phyloP scores from a whole-genome alignment of 2,113 vertebrate genomes.

The Ciconia boyciana region DNA sequence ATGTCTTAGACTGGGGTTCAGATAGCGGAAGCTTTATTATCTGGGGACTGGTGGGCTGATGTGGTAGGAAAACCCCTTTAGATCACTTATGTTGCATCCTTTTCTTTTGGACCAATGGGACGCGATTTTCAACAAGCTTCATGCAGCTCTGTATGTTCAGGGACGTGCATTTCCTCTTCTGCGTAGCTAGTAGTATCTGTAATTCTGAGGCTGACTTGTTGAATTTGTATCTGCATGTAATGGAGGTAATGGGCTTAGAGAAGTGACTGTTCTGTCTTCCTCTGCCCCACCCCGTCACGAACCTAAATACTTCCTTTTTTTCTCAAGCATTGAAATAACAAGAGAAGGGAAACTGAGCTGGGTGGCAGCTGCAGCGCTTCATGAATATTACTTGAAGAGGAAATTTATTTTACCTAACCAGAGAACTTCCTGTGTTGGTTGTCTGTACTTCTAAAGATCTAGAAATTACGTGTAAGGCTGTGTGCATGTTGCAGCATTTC shows the following conservation, averaged over 20 bases:
- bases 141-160: not conserved
- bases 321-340: conserved; percentile 46
- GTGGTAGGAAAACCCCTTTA: not conserved
- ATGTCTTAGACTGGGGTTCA: not conserved
- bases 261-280: not conserved
- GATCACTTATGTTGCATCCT: not conserved
- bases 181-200: not conserved
- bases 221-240: not conserved
- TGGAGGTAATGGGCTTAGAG: not conserved
- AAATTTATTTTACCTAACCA: conserved; percentile 73
- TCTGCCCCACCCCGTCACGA: not conserved
- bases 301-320: conserved; percentile 64
- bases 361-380: conserved; percentile 46
- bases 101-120: not conserved
- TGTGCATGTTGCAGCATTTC: not conserved
- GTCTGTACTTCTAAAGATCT: conserved; percentile 42
- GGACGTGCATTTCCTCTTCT: not conserved
- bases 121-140: not conserved
- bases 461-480: not conserved
- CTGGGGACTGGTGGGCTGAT: not conserved
- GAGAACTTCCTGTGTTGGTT: conserved; percentile 66
- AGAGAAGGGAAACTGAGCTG: conserved; percentile 47
- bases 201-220: not conserved
- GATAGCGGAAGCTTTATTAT: not conserved
- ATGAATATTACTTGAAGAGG: conserved; percentile 70